Conservation (phyloP, 1,140 invertebrate genomes). For the Bilobella aurantiaca region DNA sequence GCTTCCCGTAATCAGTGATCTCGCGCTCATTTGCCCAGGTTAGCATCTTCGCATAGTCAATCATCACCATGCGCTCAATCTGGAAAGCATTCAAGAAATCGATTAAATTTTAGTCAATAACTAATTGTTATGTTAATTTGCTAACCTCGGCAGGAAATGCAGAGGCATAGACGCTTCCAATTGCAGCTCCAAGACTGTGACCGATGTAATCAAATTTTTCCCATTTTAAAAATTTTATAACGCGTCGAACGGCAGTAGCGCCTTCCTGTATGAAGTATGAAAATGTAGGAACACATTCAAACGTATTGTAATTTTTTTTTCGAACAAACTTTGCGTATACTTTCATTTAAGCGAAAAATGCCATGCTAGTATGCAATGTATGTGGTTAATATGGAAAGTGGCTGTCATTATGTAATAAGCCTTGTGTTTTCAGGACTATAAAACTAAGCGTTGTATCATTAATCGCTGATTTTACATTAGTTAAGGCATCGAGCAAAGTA, state of each 20-base stretch:
- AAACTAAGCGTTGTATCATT: too few relatives aligned
- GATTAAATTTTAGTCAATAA: background rate
- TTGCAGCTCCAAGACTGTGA: background rate
- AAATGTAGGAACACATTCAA: too few relatives aligned
- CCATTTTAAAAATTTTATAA: background rate
- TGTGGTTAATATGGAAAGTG: too few relatives aligned
- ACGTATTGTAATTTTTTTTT: too few relatives aligned
- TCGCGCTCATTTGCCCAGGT: background rate
- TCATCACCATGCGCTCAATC: background rate
- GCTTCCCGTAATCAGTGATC: background rate
- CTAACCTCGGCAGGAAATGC: background rate
- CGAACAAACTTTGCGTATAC: too few relatives aligned
- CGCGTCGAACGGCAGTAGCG: background rate
- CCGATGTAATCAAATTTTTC: background rate
- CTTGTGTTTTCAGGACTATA: too few relatives aligned
- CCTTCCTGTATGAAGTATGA: too few relatives aligned
- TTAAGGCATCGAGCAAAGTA: background rate
- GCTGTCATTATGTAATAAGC: too few relatives aligned
- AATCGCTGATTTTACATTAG: too few relatives aligned
- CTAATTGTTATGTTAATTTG: background rate
- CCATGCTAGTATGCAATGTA: too few relatives aligned
- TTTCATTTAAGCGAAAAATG: too few relatives aligned
- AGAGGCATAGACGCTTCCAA: background rate
- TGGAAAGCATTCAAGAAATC: background rate
- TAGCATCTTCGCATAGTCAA: background rate